Percentiles rank a stretch among this genome's conserved stretches.
phyloP scores from a whole-genome alignment of 2,113 vertebrate species.

The Mobula hypostoma region DNA sequence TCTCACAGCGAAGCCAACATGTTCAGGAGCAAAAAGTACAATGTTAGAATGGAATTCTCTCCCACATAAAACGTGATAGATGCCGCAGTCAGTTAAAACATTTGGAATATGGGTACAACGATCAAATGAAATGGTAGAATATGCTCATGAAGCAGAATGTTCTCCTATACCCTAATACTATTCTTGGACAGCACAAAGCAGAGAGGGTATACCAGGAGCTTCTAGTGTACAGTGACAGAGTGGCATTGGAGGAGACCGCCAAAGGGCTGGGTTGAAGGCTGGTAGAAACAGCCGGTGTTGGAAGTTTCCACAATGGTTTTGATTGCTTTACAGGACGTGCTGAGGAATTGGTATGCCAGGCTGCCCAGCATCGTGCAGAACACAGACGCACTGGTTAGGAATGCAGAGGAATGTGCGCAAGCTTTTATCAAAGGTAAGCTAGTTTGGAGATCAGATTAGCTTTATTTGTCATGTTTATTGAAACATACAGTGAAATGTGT shows the following conservation, averaged over 20 bases:
- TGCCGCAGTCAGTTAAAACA: not conserved
- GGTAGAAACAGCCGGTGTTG: not conserved
- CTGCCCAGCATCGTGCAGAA: conserved; percentile 69
- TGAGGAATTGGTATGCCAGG: conserved; percentile 87
- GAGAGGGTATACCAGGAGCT: not conserved
- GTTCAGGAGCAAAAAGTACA: not conserved
- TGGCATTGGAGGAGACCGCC: too few relatives aligned
- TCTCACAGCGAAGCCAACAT: too few relatives aligned
- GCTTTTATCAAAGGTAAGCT: conserved; percentile 67
- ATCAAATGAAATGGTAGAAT: not conserved
- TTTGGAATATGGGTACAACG: not conserved
- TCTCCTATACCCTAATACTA: too few relatives aligned
- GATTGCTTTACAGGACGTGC: conserved; percentile 68
- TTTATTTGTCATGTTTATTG: too few relatives aligned
- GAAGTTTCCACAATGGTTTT: not conserved
- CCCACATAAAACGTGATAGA: not conserved
- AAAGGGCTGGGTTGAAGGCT: too few relatives aligned
- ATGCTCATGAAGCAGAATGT: too few relatives aligned
- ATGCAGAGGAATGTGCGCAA: conserved; percentile 67
- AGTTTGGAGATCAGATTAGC: not conserved
- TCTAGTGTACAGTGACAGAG: not conserved
- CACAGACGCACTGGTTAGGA: conserved; percentile 62
- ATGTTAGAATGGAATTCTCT: not conserved
- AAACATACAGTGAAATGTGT: too few relatives aligned
- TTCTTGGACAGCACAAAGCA: not conserved